Conservation (phyloP, 2,888 invertebrate genomes). For the Stomorhina lunata region DNA sequence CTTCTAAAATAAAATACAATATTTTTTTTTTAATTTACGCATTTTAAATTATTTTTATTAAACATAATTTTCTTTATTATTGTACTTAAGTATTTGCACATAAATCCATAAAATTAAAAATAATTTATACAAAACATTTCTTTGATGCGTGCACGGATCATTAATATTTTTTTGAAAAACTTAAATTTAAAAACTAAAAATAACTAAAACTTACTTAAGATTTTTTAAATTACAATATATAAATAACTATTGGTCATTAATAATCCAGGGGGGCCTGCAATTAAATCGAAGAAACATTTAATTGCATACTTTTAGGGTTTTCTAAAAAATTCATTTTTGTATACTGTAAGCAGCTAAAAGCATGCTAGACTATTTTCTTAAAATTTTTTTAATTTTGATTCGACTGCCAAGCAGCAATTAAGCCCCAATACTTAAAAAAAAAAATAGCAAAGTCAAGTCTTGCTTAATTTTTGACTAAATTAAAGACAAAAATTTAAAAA, state of each 20-base stretch:
- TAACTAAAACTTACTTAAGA: constrained; percentile 15
- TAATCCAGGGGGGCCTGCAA: too few relatives aligned
- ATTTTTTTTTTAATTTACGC: too few relatives aligned
- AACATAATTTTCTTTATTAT: constrained; percentile 39
- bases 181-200: constrained; percentile 1
- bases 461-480: background rate
- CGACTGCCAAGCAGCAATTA: too few relatives aligned
- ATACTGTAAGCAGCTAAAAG: too few relatives aligned
- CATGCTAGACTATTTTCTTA: too few relatives aligned
- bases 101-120: constrained; percentile 43
- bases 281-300: too few relatives aligned
- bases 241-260: constrained; percentile 9
- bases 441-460: background rate
- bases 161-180: background rate
- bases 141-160: constrained; percentile 3
- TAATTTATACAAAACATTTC: constrained; percentile 33
- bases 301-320: too few relatives aligned
- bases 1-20: too few relatives aligned
- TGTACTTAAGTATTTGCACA: constrained; percentile 64
- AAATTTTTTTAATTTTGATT: too few relatives aligned
- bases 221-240: background rate
- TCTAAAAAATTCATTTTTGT: too few relatives aligned
- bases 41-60: constrained; percentile 1
- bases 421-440: background rate
- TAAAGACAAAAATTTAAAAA: background rate